These are phyloP conservation scores for Sminthurides bifidus DNA, from an alignment of 1,140 invertebrate genomes.

Conservation along the genomic window DNA sequence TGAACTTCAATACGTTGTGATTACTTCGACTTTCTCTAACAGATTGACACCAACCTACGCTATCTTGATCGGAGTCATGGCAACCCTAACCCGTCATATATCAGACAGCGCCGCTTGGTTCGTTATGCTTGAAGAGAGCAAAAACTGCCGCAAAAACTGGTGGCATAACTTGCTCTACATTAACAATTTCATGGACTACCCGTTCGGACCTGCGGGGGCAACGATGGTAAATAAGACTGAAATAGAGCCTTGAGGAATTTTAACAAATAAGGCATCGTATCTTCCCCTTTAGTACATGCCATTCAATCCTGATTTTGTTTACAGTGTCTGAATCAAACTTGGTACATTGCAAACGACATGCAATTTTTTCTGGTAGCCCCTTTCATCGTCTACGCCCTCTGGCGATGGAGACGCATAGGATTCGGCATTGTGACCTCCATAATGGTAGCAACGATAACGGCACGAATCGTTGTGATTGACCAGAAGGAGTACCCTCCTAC, in stretches of 20 bases:
- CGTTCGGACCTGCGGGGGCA: neutral
- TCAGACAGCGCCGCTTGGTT: constrained; percentile 58
- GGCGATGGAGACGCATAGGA: constrained; percentile 21
- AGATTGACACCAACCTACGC: constrained; percentile 33
- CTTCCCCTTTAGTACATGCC: neutral
- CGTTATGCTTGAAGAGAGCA: constrained; percentile 46
- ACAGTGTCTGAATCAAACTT: constrained; percentile 64
- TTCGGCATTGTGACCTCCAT: constrained; percentile 4
- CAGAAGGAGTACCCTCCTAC: constrained; percentile 1
- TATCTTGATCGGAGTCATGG: constrained; percentile 28
- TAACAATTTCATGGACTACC: constrained; percentile 11
- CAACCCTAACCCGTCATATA: constrained; percentile 53
- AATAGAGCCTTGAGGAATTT: no score
- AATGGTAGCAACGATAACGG: constrained; percentile 7
- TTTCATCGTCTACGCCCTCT: constrained; percentile 37
- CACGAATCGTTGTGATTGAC: constrained; percentile 8
- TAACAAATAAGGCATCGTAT: neutral
- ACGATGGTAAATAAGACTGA: constrained; percentile 5
- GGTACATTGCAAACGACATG: constrained; percentile 71
- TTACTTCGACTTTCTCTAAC: neutral
- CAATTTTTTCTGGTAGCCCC: constrained; percentile 56
- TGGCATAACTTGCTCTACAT: constrained; percentile 38
- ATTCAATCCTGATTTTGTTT: neutral
- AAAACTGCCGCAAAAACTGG: constrained; percentile 47
- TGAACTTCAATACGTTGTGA: neutral